Base-by-base conservation (phyloP, 2,797 vertebrate genomes). In the Acanthopagrus latus region DNA sequence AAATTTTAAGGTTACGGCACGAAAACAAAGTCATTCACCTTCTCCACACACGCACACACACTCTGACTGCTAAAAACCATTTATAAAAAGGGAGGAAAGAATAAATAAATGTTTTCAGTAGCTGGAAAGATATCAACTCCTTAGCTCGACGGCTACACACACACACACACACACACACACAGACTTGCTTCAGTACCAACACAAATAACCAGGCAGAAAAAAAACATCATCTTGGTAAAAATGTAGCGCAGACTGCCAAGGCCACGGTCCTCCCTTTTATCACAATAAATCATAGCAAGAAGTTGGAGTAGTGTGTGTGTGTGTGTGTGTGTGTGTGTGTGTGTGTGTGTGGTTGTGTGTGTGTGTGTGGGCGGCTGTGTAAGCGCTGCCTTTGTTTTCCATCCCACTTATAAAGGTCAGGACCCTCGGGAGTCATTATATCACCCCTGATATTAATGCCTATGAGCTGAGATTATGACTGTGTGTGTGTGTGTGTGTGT, bases 391-490 rank as follows among this genome's bases (percentile, higher is more conserved):
- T 93, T 93, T 94, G 93, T 94, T 95, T 95, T 94, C 90, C 87
- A 89, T 94, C 90, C 92, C 92, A 94, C 92, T 95, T 95, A 94
- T 66, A 90, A 94, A 93, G 94, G 92, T 95, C 90, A 66, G 47
- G 63, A 78, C 92, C 87, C 91, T 58, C 18, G 91, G 90, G 93
- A 91, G 92, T 86, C 90, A 89, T 94, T 89, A 92, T 68, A 86
- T 89, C 81, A 71, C 63, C 72, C 55, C 85, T 67, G 81, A 90
- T 91, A 91, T 92, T 86, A 86, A 87, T 83, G 81, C 71, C 48
- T 87, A 72, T 82, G 79, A 88, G 88, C 85, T 60, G 80, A 79
- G 85, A 83, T 71, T 81, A 88, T 87, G 83, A 58, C 78, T 80
- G 75, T 78, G 64, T 84, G 66, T 90, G 81, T 76, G 76, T 82